Conservation (phyloP, 2,113 vertebrate genomes). For the Craseonycteris thonglongyai region DNA sequence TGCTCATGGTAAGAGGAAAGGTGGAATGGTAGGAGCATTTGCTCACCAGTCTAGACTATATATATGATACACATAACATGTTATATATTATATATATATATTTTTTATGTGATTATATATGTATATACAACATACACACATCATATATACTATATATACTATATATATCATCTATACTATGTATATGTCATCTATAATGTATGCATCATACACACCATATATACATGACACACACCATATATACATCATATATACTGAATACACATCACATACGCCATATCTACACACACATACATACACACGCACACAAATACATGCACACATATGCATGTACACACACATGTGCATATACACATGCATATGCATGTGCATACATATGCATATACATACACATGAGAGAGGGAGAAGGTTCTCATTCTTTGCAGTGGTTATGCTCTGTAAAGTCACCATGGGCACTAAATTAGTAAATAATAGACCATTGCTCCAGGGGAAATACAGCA, state of each 20-base stretch:
- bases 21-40: background rate
- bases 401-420: background rate
- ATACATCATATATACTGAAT: too few species aligned
- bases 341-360: background rate
- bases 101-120: background rate
- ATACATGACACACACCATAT: too few species aligned
- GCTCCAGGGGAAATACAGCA: background rate
- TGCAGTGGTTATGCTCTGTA: too few species aligned
- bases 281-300: too few species aligned
- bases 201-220: too few species aligned
- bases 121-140: background rate
- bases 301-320: background rate
- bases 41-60: background rate
- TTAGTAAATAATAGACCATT: background rate
- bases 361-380: fast-evolving
- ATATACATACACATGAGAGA: too few species aligned
- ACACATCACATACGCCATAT: too few species aligned
- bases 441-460: background rate
- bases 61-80: too few species aligned
- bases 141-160: too few species aligned
- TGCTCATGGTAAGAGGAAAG: background rate
- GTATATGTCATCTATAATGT: too few species aligned
- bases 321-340: background rate
- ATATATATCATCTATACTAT: too few species aligned
- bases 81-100: too few species aligned